Conservation (phyloP, 2,113 vertebrate genomes). For the Ameiurus melas region DNA sequence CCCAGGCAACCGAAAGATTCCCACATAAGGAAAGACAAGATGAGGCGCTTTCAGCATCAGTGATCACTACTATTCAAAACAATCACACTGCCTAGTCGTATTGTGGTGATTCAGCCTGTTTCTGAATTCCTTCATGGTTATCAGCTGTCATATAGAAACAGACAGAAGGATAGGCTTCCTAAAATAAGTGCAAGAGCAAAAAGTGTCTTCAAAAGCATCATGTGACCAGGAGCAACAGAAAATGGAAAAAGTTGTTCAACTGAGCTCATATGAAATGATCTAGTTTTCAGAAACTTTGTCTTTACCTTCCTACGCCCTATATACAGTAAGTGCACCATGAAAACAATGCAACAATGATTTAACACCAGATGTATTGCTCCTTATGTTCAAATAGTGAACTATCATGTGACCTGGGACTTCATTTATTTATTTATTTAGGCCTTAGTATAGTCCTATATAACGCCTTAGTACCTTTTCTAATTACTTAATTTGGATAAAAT, state of each 20-base stretch:
- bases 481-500: no score
- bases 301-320: background rate
- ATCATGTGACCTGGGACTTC: background rate
- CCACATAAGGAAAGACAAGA: background rate
- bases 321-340: background rate
- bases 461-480: no score
- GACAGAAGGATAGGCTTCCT: background rate
- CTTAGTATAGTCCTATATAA: no score
- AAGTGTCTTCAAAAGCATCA: background rate
- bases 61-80: conserved; percentile 21
- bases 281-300: background rate
- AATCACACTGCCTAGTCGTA: background rate
- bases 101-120: conserved; percentile 13
- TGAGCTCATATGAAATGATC: background rate
- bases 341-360: background rate
- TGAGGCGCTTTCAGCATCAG: conserved; percentile 1
- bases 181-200: background rate
- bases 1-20: background rate
- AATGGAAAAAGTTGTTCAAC: background rate
- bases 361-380: background rate
- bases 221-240: background rate
- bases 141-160: background rate
- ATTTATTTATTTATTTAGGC: background rate
- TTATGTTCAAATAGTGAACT: background rate
- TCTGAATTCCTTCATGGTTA: background rate